Evolutionary conservation across 2,888 invertebrate genomes (phyloP).

Genomic region (Aquatica leii): DNA sequence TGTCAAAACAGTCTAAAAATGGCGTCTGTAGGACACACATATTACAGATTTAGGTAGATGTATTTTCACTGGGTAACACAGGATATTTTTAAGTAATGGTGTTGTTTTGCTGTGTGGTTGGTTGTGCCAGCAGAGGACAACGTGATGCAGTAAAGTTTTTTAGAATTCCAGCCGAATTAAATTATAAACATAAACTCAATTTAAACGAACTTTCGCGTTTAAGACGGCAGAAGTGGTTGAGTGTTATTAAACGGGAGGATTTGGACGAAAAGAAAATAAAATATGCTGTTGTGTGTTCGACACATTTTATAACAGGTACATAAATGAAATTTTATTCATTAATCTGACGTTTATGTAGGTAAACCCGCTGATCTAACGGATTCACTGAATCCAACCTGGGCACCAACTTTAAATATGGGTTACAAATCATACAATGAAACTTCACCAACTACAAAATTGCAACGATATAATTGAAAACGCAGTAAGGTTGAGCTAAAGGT

Average conservation of each 20-base stretch:
- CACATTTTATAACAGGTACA: not conserved
- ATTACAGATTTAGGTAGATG: no score
- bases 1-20: no score
- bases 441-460: not conserved
- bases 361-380: not conserved
- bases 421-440: no score
- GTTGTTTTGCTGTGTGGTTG: no score
- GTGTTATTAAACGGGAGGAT: not conserved
- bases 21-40: no score
- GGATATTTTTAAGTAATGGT: no score
- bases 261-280: not conserved
- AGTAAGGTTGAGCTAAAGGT: no score
- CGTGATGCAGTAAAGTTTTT: no score
- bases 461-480: not conserved
- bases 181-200: not conserved
- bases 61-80: no score
- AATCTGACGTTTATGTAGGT: not conserved
- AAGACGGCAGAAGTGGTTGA: not conserved
- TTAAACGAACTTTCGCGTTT: not conserved
- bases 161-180: not conserved
- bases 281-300: constrained; percentile 1
- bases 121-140: no score
- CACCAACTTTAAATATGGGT: not conserved
- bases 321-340: not conserved
- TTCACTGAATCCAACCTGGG: not conserved